Conservation (phyloP, 2,113 vertebrate species). For the Dicrurus megarhynchus region DNA sequence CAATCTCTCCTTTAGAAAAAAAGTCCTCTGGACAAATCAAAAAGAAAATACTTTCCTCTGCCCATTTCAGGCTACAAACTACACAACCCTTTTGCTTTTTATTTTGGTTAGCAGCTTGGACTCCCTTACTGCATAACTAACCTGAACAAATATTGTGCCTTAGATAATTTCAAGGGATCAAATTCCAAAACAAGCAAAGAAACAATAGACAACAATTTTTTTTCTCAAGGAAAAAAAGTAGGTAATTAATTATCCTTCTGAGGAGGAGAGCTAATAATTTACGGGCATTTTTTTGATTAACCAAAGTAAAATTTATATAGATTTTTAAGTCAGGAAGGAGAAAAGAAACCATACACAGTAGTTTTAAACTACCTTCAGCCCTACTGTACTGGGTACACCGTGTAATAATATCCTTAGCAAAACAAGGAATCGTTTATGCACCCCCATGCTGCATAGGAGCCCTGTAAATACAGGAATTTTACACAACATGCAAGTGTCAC, state of each 20-base stretch:
- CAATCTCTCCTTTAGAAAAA: neutral
- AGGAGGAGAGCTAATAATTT: neutral
- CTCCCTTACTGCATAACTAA: constrained; percentile 4
- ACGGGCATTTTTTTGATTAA: neutral
- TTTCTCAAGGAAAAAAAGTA: neutral
- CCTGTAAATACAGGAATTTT: constrained; percentile 39
- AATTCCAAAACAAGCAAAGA: constrained; percentile 54
- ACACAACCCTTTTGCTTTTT: neutral
- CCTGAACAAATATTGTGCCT: constrained; percentile 56
- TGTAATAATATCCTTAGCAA: constrained; percentile 51
- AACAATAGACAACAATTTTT: neutral
- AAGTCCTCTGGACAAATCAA: neutral
- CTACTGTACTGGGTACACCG: neutral
- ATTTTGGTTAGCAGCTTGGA: constrained; percentile 57
- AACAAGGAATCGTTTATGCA: constrained; percentile 26
- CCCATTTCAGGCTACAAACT: neutral
- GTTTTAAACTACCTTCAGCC: neutral
- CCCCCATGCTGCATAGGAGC: constrained; percentile 5
- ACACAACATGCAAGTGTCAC: neutral
- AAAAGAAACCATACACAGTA: neutral
- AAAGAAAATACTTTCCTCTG: neutral
- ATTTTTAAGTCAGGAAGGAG: neutral
- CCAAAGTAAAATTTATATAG: neutral
- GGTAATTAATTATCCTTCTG: neutral
- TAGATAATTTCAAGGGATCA: neutral